These are phyloP conservation scores for Limenitis arthemis DNA, from an alignment of 2,888 invertebrate genomes.

Conservation along the genomic window DNA sequence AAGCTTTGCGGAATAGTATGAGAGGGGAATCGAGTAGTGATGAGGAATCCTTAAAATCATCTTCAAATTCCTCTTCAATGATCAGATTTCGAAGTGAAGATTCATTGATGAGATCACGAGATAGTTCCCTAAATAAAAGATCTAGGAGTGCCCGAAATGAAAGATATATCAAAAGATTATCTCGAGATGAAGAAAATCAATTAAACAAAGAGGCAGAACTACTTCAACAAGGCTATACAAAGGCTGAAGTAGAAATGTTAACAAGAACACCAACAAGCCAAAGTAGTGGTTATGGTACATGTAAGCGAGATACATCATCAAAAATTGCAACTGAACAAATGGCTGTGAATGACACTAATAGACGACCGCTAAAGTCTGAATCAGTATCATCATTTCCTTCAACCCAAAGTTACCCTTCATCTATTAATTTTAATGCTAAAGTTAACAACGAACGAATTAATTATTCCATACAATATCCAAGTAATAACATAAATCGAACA, in stretches of 20 bases:
- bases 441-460: conserved; percentile 69
- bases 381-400: conserved; percentile 69
- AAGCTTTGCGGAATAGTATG: conserved; percentile 75
- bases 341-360: conserved; percentile 43
- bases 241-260: conserved; percentile 67
- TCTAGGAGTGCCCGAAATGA: conserved; percentile 85
- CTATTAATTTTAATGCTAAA: conserved; percentile 69
- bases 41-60: conserved; percentile 79
- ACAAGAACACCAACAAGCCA: conserved; percentile 68
- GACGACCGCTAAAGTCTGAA: conserved; percentile 58
- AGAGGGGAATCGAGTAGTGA: conserved; percentile 78
- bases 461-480: conserved; percentile 61
- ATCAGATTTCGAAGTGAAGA: conserved; percentile 79
- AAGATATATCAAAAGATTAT: conserved; percentile 82
- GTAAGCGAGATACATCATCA: conserved; percentile 62
- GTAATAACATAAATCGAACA: conserved; percentile 51
- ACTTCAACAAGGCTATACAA: conserved; percentile 64
- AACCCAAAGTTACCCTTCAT: conserved; percentile 66
- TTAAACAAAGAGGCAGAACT: conserved; percentile 69
- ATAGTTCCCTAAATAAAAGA: conserved; percentile 73
- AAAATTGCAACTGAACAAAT: conserved; percentile 53
- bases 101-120: conserved; percentile 73
- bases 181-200: conserved; percentile 77
- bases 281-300: conserved; percentile 64
- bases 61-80: conserved; percentile 73